phyloP scores from a whole-genome alignment of 2,113 vertebrate species.

The Etheostoma cragini region DNA sequence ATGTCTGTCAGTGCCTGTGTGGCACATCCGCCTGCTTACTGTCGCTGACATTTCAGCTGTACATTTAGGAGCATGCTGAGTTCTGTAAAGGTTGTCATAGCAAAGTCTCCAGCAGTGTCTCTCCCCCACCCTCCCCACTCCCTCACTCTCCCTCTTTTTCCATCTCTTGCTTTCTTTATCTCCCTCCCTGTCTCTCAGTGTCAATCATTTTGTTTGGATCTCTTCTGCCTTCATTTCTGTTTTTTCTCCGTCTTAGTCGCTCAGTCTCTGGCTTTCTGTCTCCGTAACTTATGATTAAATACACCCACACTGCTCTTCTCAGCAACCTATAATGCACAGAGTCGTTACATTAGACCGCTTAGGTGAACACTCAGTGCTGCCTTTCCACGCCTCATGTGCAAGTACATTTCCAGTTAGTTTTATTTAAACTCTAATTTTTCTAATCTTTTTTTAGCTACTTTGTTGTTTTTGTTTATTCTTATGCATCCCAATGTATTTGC shows the following conservation, averaged over 20 bases:
- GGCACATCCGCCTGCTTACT: conserved; percentile 44
- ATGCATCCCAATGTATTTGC: neutral
- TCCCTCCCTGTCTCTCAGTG: conserved; percentile 16
- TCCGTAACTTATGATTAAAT: conserved; percentile 56
- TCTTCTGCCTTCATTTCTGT: conserved; percentile 22
- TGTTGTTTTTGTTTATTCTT: too few species aligned
- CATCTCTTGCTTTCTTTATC: conserved; percentile 15
- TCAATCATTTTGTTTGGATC: conserved; percentile 44
- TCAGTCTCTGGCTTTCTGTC: neutral
- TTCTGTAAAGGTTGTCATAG: conserved; percentile 71
- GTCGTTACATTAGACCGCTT: conserved; percentile 51
- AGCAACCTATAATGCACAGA: conserved; percentile 26
- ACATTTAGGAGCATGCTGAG: conserved; percentile 64
- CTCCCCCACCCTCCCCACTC: neutral
- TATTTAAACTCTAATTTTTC: neutral
- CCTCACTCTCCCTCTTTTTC: conserved; percentile 10
- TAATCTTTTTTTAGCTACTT: neutral
- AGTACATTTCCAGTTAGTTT: neutral
- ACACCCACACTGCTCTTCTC: conserved; percentile 59
- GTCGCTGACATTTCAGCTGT: conserved; percentile 72
- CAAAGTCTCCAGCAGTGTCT: conserved; percentile 43
- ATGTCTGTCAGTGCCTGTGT: conserved; percentile 31
- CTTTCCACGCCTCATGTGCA: neutral
- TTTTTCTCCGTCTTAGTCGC: neutral
- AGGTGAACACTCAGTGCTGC: conserved; percentile 30